Evolutionary conservation across 37 sponge, comb jelly and placozoan genomes (phyloP).

Genomic region (Spongia lamella): DNA sequence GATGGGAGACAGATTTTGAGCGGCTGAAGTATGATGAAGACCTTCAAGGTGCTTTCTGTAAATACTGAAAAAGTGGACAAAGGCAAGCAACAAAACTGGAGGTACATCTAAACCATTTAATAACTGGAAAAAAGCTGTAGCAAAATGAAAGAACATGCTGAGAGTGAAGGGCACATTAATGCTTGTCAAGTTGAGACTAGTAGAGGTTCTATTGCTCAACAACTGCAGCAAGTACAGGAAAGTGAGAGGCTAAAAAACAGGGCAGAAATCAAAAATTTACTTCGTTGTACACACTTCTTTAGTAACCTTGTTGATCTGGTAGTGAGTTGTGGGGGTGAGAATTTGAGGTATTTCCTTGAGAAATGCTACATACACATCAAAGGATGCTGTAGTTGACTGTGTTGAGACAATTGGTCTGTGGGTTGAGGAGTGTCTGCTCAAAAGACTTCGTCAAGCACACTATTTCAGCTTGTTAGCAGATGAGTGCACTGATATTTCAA

Average conservation of each 20-base stretch:
- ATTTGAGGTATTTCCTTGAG: slow-evolving; percentile 39
- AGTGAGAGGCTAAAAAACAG: slow-evolving; percentile 51
- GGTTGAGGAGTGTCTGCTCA: slow-evolving; percentile 61
- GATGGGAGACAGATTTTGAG: too few species aligned
- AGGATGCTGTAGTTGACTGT: slow-evolving; percentile 56
- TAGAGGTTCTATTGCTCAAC: slow-evolving; percentile 56
- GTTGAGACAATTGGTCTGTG: slow-evolving; percentile 50
- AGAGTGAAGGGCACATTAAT: slow-evolving; percentile 4
- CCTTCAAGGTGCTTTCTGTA: slow-evolving; percentile 32
- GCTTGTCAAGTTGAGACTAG: slow-evolving; percentile 2
- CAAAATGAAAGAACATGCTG: slow-evolving; percentile 10
- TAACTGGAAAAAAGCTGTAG: slow-evolving; percentile 38
- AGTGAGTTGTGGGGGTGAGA: slow-evolving; percentile 62
- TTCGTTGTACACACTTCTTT: slow-evolving; percentile 69
- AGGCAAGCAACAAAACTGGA: slow-evolving; percentile 2
- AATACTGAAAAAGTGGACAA: slow-evolving; percentile 1
- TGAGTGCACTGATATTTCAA: slow-evolving; percentile 73
- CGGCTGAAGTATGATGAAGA: slow-evolving; percentile 43
- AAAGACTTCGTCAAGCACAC: slow-evolving; percentile 42
- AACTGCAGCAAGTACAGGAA: slow-evolving; percentile 41
- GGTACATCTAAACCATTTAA: slow-evolving; percentile 14
- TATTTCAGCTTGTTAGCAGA: slow-evolving; percentile 64
- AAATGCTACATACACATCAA: slow-evolving; percentile 67
- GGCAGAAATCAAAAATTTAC: slow-evolving; percentile 53
- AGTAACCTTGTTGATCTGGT: slow-evolving; percentile 61